These are phyloP conservation scores for Phalera bucephala DNA, from an alignment of 2,888 invertebrate species.

Conservation along the genomic window DNA sequence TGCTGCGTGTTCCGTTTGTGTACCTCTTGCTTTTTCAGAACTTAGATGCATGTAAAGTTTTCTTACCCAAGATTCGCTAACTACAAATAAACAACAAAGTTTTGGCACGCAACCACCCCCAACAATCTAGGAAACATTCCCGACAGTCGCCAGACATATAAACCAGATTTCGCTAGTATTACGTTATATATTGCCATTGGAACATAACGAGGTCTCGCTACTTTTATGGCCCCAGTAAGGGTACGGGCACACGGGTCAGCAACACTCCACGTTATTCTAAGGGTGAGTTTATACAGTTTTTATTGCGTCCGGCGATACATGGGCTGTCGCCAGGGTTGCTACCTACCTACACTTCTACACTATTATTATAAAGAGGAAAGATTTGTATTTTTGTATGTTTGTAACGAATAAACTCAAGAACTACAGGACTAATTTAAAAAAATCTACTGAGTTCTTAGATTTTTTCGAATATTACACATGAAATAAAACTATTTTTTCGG, in stretches of 20 bases:
- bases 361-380: too few species aligned
- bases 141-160: slow-evolving; percentile 11
- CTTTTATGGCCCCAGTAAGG: slow-evolving; percentile 22
- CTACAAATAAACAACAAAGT: slow-evolving; percentile 10
- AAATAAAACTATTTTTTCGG: too few species aligned
- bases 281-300: slow-evolving; percentile 40
- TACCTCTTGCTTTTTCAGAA: too few species aligned
- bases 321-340: slow-evolving; percentile 32
- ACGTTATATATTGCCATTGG: slow-evolving; percentile 22
- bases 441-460: too few species aligned
- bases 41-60: too few species aligned
- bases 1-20: too few species aligned
- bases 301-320: slow-evolving; percentile 36
- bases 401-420: too few species aligned
- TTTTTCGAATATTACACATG: too few species aligned
- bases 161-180: slow-evolving; percentile 18
- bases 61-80: too few species aligned
- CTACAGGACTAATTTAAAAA: too few species aligned
- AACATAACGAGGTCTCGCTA: slow-evolving; percentile 20
- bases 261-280: slow-evolving; percentile 12
- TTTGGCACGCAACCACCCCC: slow-evolving; percentile 17
- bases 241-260: slow-evolving; percentile 8
- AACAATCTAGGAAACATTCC: slow-evolving; percentile 13
- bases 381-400: too few species aligned
- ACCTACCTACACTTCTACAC: too few species aligned